Percentiles rank a stretch among this genome's conserved stretches.
phyloP scores from a whole-genome alignment of 2,113 vertebrate genomes.

The Typhlomys cinereus region DNA sequence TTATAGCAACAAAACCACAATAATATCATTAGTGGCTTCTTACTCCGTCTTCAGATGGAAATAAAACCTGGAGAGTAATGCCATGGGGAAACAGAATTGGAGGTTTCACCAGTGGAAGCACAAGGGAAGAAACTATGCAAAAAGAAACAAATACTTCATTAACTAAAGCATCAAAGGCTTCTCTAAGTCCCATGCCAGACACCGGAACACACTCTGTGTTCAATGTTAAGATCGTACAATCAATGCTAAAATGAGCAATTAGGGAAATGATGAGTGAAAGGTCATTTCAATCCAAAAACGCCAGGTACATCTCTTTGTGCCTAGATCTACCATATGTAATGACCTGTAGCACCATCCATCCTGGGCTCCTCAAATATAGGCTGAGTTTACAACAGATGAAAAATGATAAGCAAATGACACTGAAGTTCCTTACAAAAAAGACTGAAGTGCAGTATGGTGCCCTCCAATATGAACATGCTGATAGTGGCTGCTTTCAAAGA shows the following conservation, averaged over 20 bases:
- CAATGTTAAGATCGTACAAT: not conserved
- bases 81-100: not conserved
- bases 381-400: not conserved
- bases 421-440: not conserved
- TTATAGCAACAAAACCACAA: slow-evolving; percentile 35
- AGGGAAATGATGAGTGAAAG: not conserved
- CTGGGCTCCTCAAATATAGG: not conserved
- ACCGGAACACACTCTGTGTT: not conserved
- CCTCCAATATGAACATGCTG: not conserved
- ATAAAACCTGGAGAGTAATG: slow-evolving; percentile 26
- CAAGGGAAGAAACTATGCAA: not conserved
- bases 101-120: not conserved
- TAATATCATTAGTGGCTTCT: slow-evolving; percentile 27
- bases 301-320: not conserved
- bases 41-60: not conserved
- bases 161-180: not conserved
- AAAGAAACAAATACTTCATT: not conserved
- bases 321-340: not conserved
- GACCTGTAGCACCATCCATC: not conserved
- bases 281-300: not conserved
- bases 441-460: not conserved
- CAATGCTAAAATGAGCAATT: not conserved
- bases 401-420: not conserved
- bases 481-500: slow-evolving; percentile 24
- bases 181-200: not conserved